A percentile compares a stretch with the other conserved stretches of the same genome.
Evolutionary conservation across 2,888 invertebrate species (phyloP).

Genomic region (Aspidiotus rigidus): DNA sequence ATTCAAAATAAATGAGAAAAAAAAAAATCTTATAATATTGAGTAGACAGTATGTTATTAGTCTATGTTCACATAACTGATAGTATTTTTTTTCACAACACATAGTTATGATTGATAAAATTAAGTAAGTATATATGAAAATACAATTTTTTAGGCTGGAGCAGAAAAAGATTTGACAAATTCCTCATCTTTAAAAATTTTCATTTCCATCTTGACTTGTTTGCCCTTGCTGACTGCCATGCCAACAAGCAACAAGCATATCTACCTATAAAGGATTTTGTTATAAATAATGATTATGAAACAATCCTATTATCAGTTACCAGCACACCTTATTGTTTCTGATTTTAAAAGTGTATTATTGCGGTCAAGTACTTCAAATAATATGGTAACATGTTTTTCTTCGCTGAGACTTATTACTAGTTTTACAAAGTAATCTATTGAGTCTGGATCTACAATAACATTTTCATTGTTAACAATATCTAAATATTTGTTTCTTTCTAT

Average conservation of each 20-base stretch:
- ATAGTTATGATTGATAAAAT: conserved; percentile 1
- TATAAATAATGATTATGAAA: too few relatives aligned
- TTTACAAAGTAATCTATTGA: too few relatives aligned
- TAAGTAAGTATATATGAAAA: background rate
- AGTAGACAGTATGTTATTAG: background rate
- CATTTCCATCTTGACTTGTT: conserved; percentile 1
- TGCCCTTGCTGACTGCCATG: conserved; percentile 1
- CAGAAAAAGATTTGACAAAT: background rate
- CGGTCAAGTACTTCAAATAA: too few relatives aligned
- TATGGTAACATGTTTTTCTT: too few relatives aligned
- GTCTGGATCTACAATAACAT: too few relatives aligned
- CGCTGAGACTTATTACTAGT: too few relatives aligned
- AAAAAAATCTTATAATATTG: background rate
- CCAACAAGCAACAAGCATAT: background rate
- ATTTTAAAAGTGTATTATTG: too few relatives aligned
- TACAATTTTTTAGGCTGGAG: background rate
- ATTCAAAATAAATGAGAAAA: too few relatives aligned
- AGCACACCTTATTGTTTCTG: too few relatives aligned
- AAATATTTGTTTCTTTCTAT: too few relatives aligned
- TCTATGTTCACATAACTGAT: conserved; percentile 1
- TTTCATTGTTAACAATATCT: too few relatives aligned
- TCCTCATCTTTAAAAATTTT: background rate
- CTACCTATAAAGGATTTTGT: background rate
- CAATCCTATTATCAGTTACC: too few relatives aligned
- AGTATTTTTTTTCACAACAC: background rate